Conservation (phyloP, 2,113 vertebrate species). For the Ageneiosus marmoratus region DNA sequence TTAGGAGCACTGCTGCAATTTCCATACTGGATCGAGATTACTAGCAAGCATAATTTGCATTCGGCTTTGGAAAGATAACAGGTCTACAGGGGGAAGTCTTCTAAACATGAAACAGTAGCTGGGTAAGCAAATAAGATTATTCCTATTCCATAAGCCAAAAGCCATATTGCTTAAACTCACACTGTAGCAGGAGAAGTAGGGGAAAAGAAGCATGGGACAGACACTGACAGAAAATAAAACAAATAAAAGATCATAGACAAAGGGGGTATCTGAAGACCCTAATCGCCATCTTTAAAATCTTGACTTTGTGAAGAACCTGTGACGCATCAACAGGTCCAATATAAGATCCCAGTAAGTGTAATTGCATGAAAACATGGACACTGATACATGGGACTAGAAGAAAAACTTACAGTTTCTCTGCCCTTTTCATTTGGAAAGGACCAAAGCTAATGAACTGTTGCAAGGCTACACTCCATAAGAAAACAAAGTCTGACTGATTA, state of each 20-base stretch:
- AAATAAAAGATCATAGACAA: not conserved
- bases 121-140: constrained; percentile 30
- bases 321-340: too few relatives aligned
- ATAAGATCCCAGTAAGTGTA: not conserved
- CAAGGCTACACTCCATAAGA: not conserved
- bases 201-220: not conserved
- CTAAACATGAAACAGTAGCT: constrained; percentile 30
- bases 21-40: constrained; percentile 38
- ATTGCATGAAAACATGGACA: not conserved
- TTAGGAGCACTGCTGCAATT: not conserved
- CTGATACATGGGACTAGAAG: not conserved
- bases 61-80: constrained; percentile 45
- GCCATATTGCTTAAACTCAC: not conserved
- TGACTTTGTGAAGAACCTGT: not conserved
- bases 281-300: not conserved
- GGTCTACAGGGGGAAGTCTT: constrained; percentile 27
- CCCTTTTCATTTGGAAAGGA: not conserved
- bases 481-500: constrained; percentile 14
- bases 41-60: constrained; percentile 57
- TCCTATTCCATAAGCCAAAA: not conserved
- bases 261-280: not conserved
- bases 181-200: not conserved
- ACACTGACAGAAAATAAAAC: not conserved
- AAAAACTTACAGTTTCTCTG: not conserved
- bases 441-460: not conserved